Conservation (phyloP, 1,140 invertebrate genomes). For the Drosophila sturtevanti region DNA sequence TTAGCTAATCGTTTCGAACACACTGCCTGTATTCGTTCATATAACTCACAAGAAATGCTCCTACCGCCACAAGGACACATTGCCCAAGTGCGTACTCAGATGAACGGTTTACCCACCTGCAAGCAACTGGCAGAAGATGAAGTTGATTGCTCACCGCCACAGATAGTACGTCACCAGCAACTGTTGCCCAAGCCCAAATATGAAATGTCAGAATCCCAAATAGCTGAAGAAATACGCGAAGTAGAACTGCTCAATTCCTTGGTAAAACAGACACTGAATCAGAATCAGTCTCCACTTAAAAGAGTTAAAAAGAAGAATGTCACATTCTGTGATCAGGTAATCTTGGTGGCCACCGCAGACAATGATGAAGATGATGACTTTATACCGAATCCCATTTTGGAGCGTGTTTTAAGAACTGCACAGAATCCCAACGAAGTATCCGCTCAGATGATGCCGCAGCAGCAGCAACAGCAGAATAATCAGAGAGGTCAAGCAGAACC, state of each 20-base stretch:
- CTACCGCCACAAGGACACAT: conserved; percentile 8
- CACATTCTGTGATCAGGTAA: conserved; percentile 96
- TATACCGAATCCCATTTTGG: conserved; percentile 94
- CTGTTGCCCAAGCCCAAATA: conserved; percentile 74
- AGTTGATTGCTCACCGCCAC: conserved; percentile 73
- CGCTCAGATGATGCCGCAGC: conserved; percentile 84
- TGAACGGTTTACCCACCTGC: conserved; percentile 73
- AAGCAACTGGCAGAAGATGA: conserved; percentile 68
- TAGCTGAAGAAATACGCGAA: conserved; percentile 84
- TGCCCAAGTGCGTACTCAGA: conserved; percentile 65
- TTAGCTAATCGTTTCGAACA: conserved; percentile 93
- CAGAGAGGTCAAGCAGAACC: conserved; percentile 83
- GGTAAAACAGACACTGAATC: conserved; percentile 83
- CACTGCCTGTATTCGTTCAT: conserved; percentile 82
- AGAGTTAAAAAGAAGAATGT: conserved; percentile 95
- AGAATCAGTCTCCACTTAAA: conserved; percentile 62
- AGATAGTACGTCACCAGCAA: conserved; percentile 19
- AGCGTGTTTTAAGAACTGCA: conserved; percentile 91
- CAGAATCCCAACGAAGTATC: conserved; percentile 83
- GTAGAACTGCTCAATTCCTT: conserved; percentile 84
- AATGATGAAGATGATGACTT: conserved; percentile 95
- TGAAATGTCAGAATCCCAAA: conserved; percentile 81
- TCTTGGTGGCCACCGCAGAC: conserved; percentile 94
- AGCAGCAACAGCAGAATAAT: conserved; percentile 85
- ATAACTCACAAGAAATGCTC: conserved; percentile 77